Percentiles rank a stretch among this genome's conserved stretches.
phyloP scores from a whole-genome alignment of 2,888 invertebrate genomes.

The Thecophora atra region DNA sequence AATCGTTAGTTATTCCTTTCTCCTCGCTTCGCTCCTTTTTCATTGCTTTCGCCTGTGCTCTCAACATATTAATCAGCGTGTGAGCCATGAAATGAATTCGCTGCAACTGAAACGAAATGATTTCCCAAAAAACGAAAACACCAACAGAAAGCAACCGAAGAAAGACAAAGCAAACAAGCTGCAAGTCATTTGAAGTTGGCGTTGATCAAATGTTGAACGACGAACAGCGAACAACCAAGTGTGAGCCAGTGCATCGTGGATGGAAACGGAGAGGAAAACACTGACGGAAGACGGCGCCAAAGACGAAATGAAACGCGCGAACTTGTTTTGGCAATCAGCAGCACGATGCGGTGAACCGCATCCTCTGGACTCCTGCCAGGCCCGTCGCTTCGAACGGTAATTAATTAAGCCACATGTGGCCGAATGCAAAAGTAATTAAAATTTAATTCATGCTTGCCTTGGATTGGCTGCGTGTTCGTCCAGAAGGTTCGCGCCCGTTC shows the following conservation, averaged over 20 bases:
- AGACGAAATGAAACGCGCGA: not conserved
- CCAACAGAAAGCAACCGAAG: not conserved
- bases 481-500: not conserved
- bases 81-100: constrained; percentile 1
- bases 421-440: constrained; percentile 50
- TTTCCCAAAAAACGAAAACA: constrained; percentile 14
- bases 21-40: not conserved
- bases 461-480: constrained; percentile 9
- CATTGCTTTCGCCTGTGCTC: not conserved
- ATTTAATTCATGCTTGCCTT: constrained; percentile 47
- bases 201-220: not conserved
- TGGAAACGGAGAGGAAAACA: not conserved
- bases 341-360: not conserved
- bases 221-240: not conserved
- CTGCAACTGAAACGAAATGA: constrained; percentile 5
- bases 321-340: constrained; percentile 35
- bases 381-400: constrained; percentile 45
- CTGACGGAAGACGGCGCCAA: not conserved
- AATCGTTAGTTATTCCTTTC: not conserved
- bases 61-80: constrained; percentile 33
- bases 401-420: constrained; percentile 52
- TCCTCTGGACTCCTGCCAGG: constrained; percentile 30
- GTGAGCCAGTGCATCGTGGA: not conserved
- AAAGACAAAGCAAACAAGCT: constrained; percentile 8
- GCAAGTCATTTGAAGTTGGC: not conserved